phyloP scores from a whole-genome alignment of 92 coral and sea anemone species.

The Porites divaricata region DNA sequence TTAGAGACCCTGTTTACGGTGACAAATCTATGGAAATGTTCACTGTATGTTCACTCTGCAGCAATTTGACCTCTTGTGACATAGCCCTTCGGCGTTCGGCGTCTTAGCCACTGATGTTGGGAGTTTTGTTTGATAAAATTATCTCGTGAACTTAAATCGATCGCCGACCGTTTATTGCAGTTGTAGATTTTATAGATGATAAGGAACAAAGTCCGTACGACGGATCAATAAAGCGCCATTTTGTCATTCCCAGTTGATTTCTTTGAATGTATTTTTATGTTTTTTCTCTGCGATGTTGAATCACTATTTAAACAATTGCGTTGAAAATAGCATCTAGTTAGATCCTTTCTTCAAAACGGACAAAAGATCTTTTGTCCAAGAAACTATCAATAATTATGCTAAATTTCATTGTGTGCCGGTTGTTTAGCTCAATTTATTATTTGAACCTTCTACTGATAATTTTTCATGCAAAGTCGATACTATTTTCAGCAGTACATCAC shows the following conservation, averaged over 20 bases:
- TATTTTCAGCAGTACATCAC: not conserved
- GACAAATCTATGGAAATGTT: not conserved
- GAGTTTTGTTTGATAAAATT: constrained; percentile 1
- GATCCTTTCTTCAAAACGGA: not conserved
- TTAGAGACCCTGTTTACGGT: not conserved
- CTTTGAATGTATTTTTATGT: not conserved
- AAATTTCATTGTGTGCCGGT: not conserved
- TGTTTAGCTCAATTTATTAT: not conserved
- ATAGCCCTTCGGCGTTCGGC: not conserved
- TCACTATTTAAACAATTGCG: not conserved
- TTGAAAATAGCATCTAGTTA: constrained; percentile 3
- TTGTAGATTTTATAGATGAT: constrained; percentile 18
- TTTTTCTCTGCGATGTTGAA: constrained; percentile 12
- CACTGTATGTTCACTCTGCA: not conserved
- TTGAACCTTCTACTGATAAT: not conserved
- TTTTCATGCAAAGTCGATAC: no score
- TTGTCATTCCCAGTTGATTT: not conserved
- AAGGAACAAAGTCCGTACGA: not conserved
- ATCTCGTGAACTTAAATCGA: constrained; percentile 16
- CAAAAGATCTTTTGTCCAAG: constrained; percentile 38
- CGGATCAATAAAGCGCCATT: not conserved
- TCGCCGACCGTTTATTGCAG: not conserved
- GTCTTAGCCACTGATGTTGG: not conserved
- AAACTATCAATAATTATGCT: constrained; percentile 16
- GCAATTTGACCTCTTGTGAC: not conserved